Percentiles rank a stretch among this genome's conserved stretches.
Conservation (phyloP, 2,797 vertebrate species). For the Schizopygopsis pylzovi region DNA sequence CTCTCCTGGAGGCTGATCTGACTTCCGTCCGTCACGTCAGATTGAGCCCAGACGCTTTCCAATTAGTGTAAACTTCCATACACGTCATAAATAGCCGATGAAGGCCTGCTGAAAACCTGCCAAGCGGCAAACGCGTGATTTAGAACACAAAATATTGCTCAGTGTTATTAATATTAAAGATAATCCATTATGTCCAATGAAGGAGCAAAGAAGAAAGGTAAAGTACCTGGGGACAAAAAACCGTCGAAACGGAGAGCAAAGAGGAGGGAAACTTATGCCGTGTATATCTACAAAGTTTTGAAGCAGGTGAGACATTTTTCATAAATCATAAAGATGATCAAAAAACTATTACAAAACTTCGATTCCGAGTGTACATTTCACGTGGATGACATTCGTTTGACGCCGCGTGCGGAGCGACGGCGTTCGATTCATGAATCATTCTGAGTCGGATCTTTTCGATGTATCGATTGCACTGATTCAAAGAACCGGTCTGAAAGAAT, state of each 20-base stretch:
- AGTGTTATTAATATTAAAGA: background rate
- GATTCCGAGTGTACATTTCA: background rate
- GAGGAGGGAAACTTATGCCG: slow-evolving; percentile 80
- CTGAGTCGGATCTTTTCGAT: background rate
- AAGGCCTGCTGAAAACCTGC: slow-evolving; percentile 30
- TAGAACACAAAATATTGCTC: background rate
- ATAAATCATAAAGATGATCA: background rate
- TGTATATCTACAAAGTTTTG: slow-evolving; percentile 87
- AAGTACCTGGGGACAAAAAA: slow-evolving; percentile 67
- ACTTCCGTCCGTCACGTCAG: background rate
- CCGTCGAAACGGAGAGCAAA: slow-evolving; percentile 72
- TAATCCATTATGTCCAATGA: slow-evolving; percentile 73
- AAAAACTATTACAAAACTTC: background rate
- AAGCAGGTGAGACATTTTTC: slow-evolving; percentile 76
- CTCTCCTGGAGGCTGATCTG: background rate
- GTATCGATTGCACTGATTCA: background rate
- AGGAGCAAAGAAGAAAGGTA: slow-evolving; percentile 68
- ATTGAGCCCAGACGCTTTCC: slow-evolving; percentile 23
- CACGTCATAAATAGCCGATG: slow-evolving; percentile 49
- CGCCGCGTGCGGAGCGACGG: background rate
- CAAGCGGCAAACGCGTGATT: slow-evolving; percentile 12
- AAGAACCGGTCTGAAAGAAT: background rate
- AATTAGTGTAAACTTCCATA: slow-evolving; percentile 20
- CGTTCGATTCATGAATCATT: background rate
- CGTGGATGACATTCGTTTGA: background rate